These are phyloP conservation scores for Falco cherrug DNA, from an alignment of 2,797 vertebrate species.

Conservation along the genomic window DNA sequence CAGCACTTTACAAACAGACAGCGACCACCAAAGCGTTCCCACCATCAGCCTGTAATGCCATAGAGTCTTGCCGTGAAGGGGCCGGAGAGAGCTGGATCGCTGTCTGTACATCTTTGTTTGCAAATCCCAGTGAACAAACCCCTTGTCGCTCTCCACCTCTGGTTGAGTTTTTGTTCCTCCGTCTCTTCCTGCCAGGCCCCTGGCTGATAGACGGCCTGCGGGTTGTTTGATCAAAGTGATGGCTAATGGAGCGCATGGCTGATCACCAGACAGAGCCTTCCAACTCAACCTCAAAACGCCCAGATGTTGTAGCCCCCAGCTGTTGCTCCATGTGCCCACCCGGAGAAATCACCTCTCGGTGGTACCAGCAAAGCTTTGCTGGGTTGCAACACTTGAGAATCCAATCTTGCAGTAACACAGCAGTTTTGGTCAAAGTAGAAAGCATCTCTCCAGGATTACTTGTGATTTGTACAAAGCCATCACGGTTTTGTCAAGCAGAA, in stretches of 20 bases:
- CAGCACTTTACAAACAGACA: background rate
- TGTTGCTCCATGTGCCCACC: background rate
- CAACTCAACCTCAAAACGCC: background rate
- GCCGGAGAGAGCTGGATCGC: background rate
- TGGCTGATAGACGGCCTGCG: background rate
- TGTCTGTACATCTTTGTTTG: background rate
- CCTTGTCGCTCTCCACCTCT: background rate
- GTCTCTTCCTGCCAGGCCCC: background rate
- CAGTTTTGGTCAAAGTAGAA: background rate
- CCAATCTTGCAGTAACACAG: background rate
- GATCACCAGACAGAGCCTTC: background rate
- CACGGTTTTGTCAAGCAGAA: background rate
- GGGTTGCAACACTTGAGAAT: background rate
- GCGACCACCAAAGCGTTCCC: background rate
- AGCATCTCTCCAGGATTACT: background rate
- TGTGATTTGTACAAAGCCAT: background rate
- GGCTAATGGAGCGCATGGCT: background rate
- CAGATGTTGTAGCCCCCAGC: background rate
- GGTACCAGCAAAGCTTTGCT: background rate
- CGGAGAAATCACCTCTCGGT: background rate
- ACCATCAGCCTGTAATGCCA: background rate
- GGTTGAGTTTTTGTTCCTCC: background rate
- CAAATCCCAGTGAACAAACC: background rate
- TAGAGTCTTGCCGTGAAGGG: background rate
- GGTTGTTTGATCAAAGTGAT: background rate